Conservation (phyloP, 1,140 invertebrate species). For the Sinonovacula constricta region DNA sequence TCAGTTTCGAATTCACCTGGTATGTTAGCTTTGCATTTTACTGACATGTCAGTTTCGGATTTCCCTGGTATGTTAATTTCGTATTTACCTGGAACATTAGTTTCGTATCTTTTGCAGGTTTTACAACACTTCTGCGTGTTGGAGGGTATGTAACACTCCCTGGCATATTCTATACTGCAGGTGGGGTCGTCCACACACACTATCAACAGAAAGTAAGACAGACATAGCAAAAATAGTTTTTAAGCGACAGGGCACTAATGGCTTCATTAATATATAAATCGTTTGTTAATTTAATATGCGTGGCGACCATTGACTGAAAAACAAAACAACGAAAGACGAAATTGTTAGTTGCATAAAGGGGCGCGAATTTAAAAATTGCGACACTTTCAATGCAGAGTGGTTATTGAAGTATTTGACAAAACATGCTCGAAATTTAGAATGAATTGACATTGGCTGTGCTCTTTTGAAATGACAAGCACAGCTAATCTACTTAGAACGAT, state of each 20-base stretch:
- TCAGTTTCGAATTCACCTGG: background rate
- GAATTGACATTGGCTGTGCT: background rate
- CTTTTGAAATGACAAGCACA: background rate
- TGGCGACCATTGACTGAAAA: no score
- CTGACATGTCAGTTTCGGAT: background rate
- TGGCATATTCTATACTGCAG: slow-evolving; percentile 16
- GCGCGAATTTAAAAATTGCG: background rate
- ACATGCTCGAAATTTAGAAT: background rate
- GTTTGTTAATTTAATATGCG: no score
- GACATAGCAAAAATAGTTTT: no score
- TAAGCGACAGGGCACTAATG: no score
- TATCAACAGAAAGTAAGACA: slow-evolving; percentile 1
- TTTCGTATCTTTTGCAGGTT: slow-evolving; percentile 37
- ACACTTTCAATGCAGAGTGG: background rate
- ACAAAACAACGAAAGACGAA: no score
- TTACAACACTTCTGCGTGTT: slow-evolving; percentile 29
- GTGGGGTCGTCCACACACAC: slow-evolving; percentile 32
- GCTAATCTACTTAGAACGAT: no score
- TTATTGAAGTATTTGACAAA: background rate
- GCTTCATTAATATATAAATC: no score
- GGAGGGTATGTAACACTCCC: slow-evolving; percentile 30
- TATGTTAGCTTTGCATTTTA: background rate
- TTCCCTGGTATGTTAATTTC: background rate
- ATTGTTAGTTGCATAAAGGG: no score
- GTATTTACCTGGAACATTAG: slow-evolving; percentile 7